Evolutionary conservation across 2,888 invertebrate species (phyloP), one percentile per base, ranked within the genome.

Genomic region (Agriotes lineatus): DNA sequence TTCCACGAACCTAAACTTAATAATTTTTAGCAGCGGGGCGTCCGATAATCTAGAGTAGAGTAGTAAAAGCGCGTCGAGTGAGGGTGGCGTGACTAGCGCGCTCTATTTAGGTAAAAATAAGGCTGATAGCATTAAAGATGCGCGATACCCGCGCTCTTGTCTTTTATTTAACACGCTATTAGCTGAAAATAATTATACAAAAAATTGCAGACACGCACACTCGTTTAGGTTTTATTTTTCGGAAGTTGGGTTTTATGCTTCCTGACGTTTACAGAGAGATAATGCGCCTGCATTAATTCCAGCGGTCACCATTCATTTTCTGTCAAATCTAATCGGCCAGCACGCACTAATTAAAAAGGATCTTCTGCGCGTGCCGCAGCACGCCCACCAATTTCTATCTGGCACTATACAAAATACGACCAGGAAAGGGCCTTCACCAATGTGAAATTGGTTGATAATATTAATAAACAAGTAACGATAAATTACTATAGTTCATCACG

Each of bases 111-210:
- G 69, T 69, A 65, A 68, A 72, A 70, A 70, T 70, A 72, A 72
- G 61, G 63, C 64, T 61, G 70, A 72, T 72, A 72, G 63, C 65
- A 62, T 62, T 71, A 69, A 65, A 71, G 66, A 71, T 65, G 65
- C 48, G 67, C 54, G 71, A 73, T 73, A 73, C 64, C 57, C 61
- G 45, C 54, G 59, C 65, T 67, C 64, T 61, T 67, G 67, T 72
- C 71, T 69, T 69, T 67, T 69, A 67, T 67, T 58, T 71, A 67
- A 67, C 70, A 71, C 70, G 70, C 70, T 61, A 71, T 64, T 64
- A 67, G 14, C 39, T 45, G 60, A 68, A 68, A 65, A 69, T 65
- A 69, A 69, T 69, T 69, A 56, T 65, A 65, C 37, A 54, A 58
- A 68, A 68, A 52, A 64, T 59, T 54, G 20, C 37, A 19, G 39